These are phyloP conservation scores for Dissostichus mawsoni DNA, from an alignment of 2,113 vertebrate species.

Conservation along the genomic window DNA sequence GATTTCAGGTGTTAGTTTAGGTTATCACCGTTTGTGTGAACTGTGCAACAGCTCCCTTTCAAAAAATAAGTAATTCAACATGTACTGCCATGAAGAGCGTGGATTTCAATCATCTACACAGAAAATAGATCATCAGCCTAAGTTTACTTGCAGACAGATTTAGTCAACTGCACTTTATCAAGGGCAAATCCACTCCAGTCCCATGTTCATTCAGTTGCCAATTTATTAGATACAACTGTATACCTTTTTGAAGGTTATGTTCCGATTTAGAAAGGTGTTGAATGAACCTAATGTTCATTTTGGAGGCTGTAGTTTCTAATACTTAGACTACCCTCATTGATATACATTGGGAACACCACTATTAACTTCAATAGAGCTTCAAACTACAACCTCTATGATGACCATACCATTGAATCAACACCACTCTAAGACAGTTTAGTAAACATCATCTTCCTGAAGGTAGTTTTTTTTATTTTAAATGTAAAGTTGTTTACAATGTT, in stretches of 20 bases:
- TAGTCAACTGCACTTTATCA: background rate
- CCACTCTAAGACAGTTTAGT: background rate
- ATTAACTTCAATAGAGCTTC: background rate
- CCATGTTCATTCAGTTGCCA: background rate
- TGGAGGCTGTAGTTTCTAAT: background rate
- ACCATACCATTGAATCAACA: background rate
- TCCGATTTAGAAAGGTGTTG: background rate
- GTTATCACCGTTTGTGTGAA: slow-evolving; percentile 3
- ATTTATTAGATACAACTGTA: background rate
- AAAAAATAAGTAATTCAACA: background rate
- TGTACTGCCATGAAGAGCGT: background rate
- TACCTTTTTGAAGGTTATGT: background rate
- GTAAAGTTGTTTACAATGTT: background rate
- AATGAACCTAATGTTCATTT: background rate
- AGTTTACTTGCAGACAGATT: background rate
- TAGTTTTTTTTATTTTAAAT: background rate
- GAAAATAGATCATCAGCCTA: background rate
- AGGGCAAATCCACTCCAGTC: background rate
- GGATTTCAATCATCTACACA: background rate
- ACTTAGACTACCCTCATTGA: background rate
- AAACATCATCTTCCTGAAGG: background rate
- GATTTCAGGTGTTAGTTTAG: slow-evolving; percentile 6
- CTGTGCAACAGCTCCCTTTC: background rate
- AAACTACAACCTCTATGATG: background rate
- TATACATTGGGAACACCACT: background rate